phyloP scores from a whole-genome alignment of 2,888 invertebrate genomes.

The Mellilla xanthometata region DNA sequence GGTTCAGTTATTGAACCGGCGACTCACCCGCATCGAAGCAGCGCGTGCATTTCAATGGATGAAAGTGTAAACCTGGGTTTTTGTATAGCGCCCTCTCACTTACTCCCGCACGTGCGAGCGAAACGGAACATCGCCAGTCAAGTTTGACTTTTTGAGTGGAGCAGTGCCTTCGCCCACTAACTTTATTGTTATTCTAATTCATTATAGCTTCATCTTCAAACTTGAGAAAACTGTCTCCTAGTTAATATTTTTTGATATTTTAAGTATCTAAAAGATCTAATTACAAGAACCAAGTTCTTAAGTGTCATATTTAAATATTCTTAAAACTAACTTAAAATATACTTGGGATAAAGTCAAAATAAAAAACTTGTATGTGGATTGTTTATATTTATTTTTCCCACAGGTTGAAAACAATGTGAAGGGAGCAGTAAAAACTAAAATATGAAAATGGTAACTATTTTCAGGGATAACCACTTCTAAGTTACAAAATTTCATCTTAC shows the following conservation, averaged over 20 bases:
- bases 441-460: slow-evolving; percentile 80
- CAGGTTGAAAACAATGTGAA: slow-evolving; percentile 68
- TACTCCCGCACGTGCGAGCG: slow-evolving; percentile 49
- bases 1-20: slow-evolving; percentile 68
- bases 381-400: slow-evolving; percentile 77
- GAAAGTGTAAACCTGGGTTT: slow-evolving; percentile 80
- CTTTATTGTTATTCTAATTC: slow-evolving; percentile 68
- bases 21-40: slow-evolving; percentile 68
- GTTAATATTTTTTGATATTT: too few species aligned
- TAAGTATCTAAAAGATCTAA: too few species aligned
- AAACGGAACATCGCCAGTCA: slow-evolving; percentile 51
- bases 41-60: slow-evolving; percentile 80
- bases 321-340: too few species aligned
- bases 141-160: slow-evolving; percentile 62
- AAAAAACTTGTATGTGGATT: slow-evolving; percentile 57
- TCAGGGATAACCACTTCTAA: slow-evolving; percentile 73
- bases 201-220: slow-evolving; percentile 37
- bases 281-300: too few species aligned
- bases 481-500: slow-evolving; percentile 25
- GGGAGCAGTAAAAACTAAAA: slow-evolving; percentile 76
- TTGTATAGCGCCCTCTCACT: slow-evolving; percentile 77
- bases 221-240: not conserved
- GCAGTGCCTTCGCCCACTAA: slow-evolving; percentile 71
- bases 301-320: too few species aligned
- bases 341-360: slow-evolving; percentile 33